A percentile compares a stretch with the other conserved stretches of the same genome.
Conservation (phyloP, 1,140 invertebrate genomes). For the Nomia melanderi region DNA sequence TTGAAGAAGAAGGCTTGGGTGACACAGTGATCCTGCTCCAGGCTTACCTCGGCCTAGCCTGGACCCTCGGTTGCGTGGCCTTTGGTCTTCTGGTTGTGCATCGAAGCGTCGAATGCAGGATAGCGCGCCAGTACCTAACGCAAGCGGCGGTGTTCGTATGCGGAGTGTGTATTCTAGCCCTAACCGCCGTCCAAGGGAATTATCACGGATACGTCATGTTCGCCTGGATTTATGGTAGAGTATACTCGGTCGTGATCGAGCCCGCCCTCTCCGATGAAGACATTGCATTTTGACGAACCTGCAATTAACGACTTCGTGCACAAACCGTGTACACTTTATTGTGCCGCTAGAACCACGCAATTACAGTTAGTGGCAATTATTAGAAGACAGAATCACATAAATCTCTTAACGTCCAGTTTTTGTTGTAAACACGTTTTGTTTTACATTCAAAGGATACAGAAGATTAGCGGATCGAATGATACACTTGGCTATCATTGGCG, state of each 20-base stretch:
- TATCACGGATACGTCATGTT: conserved; percentile 91
- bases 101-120: conserved; percentile 91
- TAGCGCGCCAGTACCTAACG: conserved; percentile 92
- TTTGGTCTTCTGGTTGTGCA: conserved; percentile 92
- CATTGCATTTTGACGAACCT: not conserved
- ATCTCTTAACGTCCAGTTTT: too few species aligned
- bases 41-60: conserved; percentile 90
- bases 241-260: not conserved
- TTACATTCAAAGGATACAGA: too few species aligned
- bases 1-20: conserved; percentile 87
- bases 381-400: not conserved
- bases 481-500: too few species aligned
- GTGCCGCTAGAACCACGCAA: not conserved
- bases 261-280: not conserved
- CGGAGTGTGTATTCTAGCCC: conserved; percentile 89
- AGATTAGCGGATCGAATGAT: too few species aligned
- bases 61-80: conserved; percentile 89
- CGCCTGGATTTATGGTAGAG: conserved; percentile 89
- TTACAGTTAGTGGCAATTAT: not conserved
- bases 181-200: conserved; percentile 90
- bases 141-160: conserved; percentile 89
- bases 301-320: not conserved
- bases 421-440: too few species aligned
- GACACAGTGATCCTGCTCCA: conserved; percentile 88
- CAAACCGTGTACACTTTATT: not conserved